Percentiles rank a stretch among this genome's conserved stretches.
phyloP scores from a whole-genome alignment of 2,113 vertebrate genomes.

The Pyxicephalus adspersus region DNA sequence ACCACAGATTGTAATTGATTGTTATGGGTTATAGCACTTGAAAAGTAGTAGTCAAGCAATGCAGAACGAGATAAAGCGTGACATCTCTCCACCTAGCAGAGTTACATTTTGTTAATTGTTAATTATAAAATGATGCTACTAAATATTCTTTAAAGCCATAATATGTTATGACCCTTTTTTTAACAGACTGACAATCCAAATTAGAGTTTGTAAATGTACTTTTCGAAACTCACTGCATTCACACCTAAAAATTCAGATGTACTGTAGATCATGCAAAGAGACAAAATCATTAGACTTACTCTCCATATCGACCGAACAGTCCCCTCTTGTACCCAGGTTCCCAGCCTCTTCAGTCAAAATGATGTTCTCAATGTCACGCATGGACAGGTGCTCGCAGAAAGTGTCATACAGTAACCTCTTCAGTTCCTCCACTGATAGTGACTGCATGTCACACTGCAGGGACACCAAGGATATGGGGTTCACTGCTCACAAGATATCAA shows the following conservation, averaged over 20 bases:
- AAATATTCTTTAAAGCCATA: too few species aligned
- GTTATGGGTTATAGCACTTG: too few species aligned
- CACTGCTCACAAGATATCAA: slow-evolving; percentile 1
- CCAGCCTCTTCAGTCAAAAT: slow-evolving; percentile 97
- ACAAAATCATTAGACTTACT: slow-evolving; percentile 76
- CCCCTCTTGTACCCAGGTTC: slow-evolving; percentile 90
- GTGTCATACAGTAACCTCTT: slow-evolving; percentile 95
- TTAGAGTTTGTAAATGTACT: not conserved
- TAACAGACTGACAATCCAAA: too few species aligned
- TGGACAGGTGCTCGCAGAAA: slow-evolving; percentile 97
- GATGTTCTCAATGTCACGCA: slow-evolving; percentile 99
- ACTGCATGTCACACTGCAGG: slow-evolving; percentile 95
- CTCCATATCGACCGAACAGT: slow-evolving; percentile 94
- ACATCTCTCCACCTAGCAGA: too few species aligned
- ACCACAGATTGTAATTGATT: too few species aligned
- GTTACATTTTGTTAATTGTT: too few species aligned
- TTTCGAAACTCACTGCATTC: not conserved
- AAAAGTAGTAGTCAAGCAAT: too few species aligned
- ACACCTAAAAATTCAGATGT: not conserved
- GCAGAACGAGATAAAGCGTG: too few species aligned
- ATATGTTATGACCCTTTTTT: too few species aligned
- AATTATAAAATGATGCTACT: too few species aligned
- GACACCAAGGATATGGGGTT: not conserved
- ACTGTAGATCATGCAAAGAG: too few species aligned
- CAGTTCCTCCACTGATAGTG: slow-evolving; percentile 95